Evolutionary conservation across 1,140 invertebrate genomes (phyloP), one percentile per base, ranked within the genome.

Genomic region (Melitaea cinxia): DNA sequence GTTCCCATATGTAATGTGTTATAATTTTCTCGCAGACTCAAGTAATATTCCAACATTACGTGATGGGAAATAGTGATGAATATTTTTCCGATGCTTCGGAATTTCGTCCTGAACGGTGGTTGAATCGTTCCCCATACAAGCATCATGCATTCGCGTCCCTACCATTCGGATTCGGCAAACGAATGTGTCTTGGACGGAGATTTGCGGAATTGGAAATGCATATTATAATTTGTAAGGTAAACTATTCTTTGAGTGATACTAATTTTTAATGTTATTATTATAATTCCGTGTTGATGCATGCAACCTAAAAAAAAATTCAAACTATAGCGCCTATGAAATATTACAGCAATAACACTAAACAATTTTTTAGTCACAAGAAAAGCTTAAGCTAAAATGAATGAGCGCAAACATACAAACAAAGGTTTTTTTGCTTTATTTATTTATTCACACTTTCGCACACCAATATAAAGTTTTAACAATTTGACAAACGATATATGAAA

Each of bases 11-110:
- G 24, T 26, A 50, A 14, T 23, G 14, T 45, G 53, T 50, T 37
- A 10, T 37, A 2, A 42, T 53, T 24, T 54, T 30, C 45, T 83
- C 78, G 12, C 79, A 96, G 95, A 95, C 95, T 0, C 95, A 96
- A 89, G 94, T 96, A 14, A 94, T 96, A 58, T 96, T 96, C 82
- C 95, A 95, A 78, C 95, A 96, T 83, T 94, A 95, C 74, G 95
- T 95, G 7, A 95, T 96, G 68, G 95, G 95, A 12, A 96, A 96
- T 82, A 91, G 92, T 57, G 94, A 95, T 30, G 92, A 94, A 73
- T 95, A 95, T 73, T 96, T 97, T 76, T 85, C 93, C 0, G 82
- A 94, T 4, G 93, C 95, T 24, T 82, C 93, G 1, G 83, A 93
- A 58, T 97, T 96, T 81, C 59, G 92, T 1, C 96, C 96, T 0